These are phyloP conservation scores for Alcis repandata DNA, from an alignment of 2,888 invertebrate genomes.

Conservation along the genomic window DNA sequence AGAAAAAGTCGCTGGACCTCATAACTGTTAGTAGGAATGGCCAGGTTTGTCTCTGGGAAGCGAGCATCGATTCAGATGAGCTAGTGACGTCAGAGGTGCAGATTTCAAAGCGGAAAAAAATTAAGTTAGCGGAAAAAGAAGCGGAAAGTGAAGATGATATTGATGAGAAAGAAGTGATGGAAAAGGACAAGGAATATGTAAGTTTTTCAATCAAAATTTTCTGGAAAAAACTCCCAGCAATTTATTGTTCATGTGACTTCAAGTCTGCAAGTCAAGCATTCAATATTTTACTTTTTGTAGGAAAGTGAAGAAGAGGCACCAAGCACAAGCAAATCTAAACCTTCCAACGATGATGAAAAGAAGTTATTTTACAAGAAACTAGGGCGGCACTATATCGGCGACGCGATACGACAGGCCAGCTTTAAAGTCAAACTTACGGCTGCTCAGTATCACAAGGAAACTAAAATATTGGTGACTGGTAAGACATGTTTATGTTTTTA, in stretches of 20 bases:
- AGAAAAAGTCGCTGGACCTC: slow-evolving; percentile 93
- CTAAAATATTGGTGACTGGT: slow-evolving; percentile 93
- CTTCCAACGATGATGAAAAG: slow-evolving; percentile 63
- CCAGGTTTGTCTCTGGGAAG: slow-evolving; percentile 93
- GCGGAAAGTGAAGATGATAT: slow-evolving; percentile 90
- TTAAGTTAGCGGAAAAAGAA: slow-evolving; percentile 64
- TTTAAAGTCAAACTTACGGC: slow-evolving; percentile 90
- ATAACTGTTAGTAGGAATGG: slow-evolving; percentile 95
- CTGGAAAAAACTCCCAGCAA: no score
- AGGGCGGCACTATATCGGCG: slow-evolving; percentile 91
- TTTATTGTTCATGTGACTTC: no score
- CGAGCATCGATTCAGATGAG: slow-evolving; percentile 90
- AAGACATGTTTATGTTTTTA: slow-evolving; percentile 18
- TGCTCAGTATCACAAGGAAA: slow-evolving; percentile 93
- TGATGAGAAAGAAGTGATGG: slow-evolving; percentile 85
- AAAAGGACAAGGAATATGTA: slow-evolving; percentile 83
- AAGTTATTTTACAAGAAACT: slow-evolving; percentile 89
- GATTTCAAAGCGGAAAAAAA: slow-evolving; percentile 81
- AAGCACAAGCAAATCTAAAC: slow-evolving; percentile 46
- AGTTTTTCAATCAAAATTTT: slow-evolving; percentile 47
- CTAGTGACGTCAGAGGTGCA: slow-evolving; percentile 85
- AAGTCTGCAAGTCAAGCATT: no score
- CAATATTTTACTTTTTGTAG: slow-evolving; percentile 43
- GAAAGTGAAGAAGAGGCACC: slow-evolving; percentile 71
- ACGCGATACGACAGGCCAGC: slow-evolving; percentile 89